Evolutionary conservation across 2,113 vertebrate species (phyloP).

Genomic region (Xyrauchen texanus): DNA sequence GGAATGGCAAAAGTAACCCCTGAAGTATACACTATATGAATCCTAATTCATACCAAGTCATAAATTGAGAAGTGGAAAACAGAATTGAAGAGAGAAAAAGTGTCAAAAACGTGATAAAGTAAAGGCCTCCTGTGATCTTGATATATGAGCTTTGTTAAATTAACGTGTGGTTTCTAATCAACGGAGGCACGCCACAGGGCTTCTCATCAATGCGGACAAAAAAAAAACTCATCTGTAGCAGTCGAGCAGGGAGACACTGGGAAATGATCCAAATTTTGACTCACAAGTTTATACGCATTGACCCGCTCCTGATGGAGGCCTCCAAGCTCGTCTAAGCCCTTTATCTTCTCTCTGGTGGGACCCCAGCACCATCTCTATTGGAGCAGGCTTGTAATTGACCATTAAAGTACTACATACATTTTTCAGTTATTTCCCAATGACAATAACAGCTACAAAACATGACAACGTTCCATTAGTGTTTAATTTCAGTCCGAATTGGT

Average conservation of each 20-base stretch:
- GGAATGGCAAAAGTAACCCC: conserved; percentile 9
- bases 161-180: conserved; percentile 56
- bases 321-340: conserved; percentile 57
- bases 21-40: conserved; percentile 16
- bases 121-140: conserved; percentile 51
- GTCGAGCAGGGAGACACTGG: conserved; percentile 52
- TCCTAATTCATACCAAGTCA: conserved; percentile 39
- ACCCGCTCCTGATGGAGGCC: conserved; percentile 59
- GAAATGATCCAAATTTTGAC: conserved; percentile 57
- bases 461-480: conserved; percentile 58
- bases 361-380: conserved; percentile 51
- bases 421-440: conserved; percentile 55
- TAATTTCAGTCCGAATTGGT: conserved; percentile 47
- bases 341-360: conserved; percentile 57
- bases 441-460: conserved; percentile 51
- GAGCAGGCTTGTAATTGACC: conserved; percentile 61
- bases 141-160: conserved; percentile 59
- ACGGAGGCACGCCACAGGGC: conserved; percentile 50
- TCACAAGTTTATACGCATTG: conserved; percentile 58
- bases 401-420: conserved; percentile 56
- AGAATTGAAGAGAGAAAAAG: conserved; percentile 28
- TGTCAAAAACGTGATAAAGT: conserved; percentile 41
- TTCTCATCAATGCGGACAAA: conserved; percentile 50
- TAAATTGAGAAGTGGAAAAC: conserved; percentile 48
- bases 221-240: conserved; percentile 52